Conservation (phyloP, 2,113 vertebrate species). For the Protomyctophum bolini region DNA sequence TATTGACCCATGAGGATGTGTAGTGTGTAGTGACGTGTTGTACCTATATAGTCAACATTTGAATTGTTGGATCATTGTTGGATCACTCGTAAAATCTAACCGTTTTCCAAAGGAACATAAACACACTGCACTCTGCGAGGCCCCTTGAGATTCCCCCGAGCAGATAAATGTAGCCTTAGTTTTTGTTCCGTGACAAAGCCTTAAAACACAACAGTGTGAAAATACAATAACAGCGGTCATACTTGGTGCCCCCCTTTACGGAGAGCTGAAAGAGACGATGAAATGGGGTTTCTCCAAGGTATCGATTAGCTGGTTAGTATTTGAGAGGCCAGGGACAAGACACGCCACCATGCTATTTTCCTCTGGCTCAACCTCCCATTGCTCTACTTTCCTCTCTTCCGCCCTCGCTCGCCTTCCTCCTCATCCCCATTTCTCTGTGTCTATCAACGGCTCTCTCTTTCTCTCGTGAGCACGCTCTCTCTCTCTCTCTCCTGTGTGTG, state of each 20-base stretch:
- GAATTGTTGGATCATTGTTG: constrained; percentile 15
- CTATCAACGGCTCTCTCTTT: constrained; percentile 13
- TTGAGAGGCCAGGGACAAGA: constrained; percentile 58
- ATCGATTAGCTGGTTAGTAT: constrained; percentile 76
- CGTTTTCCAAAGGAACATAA: neutral
- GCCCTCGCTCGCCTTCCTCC: constrained; percentile 22
- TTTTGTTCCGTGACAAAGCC: constrained; percentile 27
- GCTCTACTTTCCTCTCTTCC: neutral
- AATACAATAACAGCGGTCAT: constrained; percentile 28
- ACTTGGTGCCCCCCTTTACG: constrained; percentile 44
- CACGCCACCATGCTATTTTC: constrained; percentile 54
- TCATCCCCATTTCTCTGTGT: constrained; percentile 6
- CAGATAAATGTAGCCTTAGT: neutral
- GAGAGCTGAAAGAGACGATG: constrained; percentile 56
- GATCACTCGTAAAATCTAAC: constrained; percentile 4
- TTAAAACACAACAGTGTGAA: constrained; percentile 9
- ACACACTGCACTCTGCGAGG: neutral
- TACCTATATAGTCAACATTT: neutral
- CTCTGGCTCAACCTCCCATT: constrained; percentile 34
- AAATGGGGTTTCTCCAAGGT: constrained; percentile 68
- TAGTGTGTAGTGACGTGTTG: neutral
- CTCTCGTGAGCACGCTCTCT: neutral
- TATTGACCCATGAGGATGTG: neutral
- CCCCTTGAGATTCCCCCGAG: too few species aligned
- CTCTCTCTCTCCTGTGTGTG: neutral